Percentiles rank a stretch among this genome's conserved stretches.
Evolutionary conservation across 2,888 invertebrate genomes (phyloP).

Genomic region (Anoplius nigerrimus): DNA sequence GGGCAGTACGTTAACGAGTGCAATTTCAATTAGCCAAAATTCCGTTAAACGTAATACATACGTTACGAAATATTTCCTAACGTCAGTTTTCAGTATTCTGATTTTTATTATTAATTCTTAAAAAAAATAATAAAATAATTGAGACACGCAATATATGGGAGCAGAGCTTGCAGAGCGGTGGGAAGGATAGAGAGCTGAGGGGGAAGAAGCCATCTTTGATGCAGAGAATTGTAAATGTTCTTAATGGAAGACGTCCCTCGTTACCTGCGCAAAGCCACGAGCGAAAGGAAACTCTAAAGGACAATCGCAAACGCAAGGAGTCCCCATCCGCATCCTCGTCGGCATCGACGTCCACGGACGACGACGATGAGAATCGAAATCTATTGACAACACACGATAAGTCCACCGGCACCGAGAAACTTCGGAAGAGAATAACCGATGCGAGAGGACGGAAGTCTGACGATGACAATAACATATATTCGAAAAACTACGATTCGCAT

Average conservation of each 20-base stretch:
- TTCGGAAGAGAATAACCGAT: neutral
- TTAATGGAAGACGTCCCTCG: conserved; percentile 31
- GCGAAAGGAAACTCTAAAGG: conserved; percentile 14
- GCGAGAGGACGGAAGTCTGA: conserved; percentile 23
- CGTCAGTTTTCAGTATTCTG: too few species aligned
- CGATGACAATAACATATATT: conserved; percentile 44
- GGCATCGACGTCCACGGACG: conserved; percentile 26
- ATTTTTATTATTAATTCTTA: too few species aligned
- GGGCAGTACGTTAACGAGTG: conserved; percentile 22
- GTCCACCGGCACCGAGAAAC: neutral
- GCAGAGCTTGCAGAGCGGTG: neutral
- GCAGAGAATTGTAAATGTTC: conserved; percentile 51
- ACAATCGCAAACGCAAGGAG: conserved; percentile 13
- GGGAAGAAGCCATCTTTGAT: conserved; percentile 49
- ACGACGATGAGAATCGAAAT: conserved; percentile 19
- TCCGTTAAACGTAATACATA: too few species aligned
- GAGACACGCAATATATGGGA: too few species aligned
- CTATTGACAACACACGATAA: neutral
- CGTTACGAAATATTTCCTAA: too few species aligned
- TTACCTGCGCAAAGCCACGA: conserved; percentile 23
- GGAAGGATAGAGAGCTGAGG: conserved; percentile 2
- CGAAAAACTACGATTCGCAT: conserved; percentile 51
- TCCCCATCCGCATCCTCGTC: conserved; percentile 43
- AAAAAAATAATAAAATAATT: too few species aligned
- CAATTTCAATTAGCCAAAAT: too few species aligned